These are phyloP conservation scores for Protophormia terraenovae DNA, from an alignment of 2,888 invertebrate species.

Conservation along the genomic window DNA sequence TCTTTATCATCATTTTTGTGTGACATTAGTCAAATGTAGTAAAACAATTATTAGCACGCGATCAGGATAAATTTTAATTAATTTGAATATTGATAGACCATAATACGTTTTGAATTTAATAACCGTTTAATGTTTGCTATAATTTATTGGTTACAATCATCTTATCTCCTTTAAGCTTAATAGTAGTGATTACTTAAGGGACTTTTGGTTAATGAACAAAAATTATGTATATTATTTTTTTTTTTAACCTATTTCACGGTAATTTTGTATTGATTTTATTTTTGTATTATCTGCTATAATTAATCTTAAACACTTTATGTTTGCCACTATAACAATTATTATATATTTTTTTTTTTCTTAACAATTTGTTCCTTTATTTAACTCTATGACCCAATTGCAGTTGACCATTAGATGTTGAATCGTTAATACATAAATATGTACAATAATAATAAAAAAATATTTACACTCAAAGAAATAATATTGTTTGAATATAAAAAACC, in stretches of 20 bases:
- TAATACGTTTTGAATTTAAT: background rate
- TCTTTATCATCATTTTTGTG: constrained; percentile 15
- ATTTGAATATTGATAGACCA: too few species aligned
- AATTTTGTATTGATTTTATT: background rate
- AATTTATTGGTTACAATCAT: background rate
- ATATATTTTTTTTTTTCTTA: background rate
- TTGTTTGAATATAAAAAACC: background rate
- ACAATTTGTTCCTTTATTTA: background rate
- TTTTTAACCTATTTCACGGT: background rate
- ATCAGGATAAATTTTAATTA: background rate
- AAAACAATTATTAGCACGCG: constrained; percentile 40
- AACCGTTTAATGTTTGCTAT: background rate
- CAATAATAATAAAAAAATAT: background rate
- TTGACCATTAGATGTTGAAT: background rate
- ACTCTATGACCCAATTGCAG: constrained; percentile 39
- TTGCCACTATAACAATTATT: background rate
- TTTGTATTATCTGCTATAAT: background rate
- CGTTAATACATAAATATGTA: background rate
- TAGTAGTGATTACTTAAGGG: background rate
- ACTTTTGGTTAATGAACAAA: background rate
- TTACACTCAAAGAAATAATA: constrained; percentile 11
- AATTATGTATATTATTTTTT: background rate
- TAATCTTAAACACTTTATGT: constrained; percentile 36
- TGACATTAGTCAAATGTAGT: background rate
- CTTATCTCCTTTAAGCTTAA: background rate